Evolutionary conservation across 2,113 vertebrate genomes (phyloP), one percentile per base, ranked within the genome.

Genomic region (Amia ocellicauda): DNA sequence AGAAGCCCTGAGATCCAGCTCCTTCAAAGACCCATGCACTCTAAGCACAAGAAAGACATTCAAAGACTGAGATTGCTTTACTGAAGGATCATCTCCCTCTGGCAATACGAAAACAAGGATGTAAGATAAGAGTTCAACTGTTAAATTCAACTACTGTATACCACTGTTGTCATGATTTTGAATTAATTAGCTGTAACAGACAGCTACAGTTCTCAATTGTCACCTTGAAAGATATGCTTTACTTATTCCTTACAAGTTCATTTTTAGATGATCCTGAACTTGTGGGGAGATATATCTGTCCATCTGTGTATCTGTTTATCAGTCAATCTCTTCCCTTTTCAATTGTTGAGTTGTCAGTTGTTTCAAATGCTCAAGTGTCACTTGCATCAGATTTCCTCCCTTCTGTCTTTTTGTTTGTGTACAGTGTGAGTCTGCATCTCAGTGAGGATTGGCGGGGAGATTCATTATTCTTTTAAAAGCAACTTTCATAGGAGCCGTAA

Each of bases 401-500:
- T 81, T 82, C 78, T 69, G 76, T 78, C 71, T 60, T 45, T 53
- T 3, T 57, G n/a, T 63, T 72, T 70, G 64, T 61, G 14, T 41
- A 36, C 41, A 57, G 67, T 0, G 16, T 50, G 7, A 74, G 75
- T 84, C 79, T 85, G 82, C 69, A 81, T 89, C 86, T 79, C 84
- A 88, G 85, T 72, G 83, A 73, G 73, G 82, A 64, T 86, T 81
- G 83, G 84, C 79, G 74, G 82, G 89, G 85, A 81, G 83, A 78
- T 83, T 89, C 88, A 89, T 88, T 89, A 87, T 84, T 79, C 77
- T 83, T 80, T 74, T 79, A 69, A 87, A 87, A 86, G 83, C 80
- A 88, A 78, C 80, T 90, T 85, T 86, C 89, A 87, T 87, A 81
- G 73, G 82, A 85, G 86, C 90, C 85, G 84, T 84, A 91, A 91